Evolutionary conservation across 2,797 vertebrate species (phyloP), one percentile per base, ranked within the genome.

Genomic region (Lacerta agilis): DNA sequence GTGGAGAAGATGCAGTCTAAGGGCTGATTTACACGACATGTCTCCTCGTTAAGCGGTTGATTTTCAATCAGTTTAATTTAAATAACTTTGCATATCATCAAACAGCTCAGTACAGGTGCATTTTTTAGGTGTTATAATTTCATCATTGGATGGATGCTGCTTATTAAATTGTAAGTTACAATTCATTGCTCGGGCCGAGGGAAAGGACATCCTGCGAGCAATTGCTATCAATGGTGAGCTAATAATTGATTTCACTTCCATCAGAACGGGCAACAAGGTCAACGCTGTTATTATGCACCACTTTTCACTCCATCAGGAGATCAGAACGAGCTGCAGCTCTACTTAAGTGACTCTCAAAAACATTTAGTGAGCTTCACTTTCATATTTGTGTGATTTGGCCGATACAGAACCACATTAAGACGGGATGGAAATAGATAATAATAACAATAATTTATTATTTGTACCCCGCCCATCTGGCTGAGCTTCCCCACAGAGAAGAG

Each of bases 321-420:
- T 77, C 18, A 43, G 41, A 82, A 85, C 55, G 5, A 81, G 64
- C 45, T 25, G 38, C 36, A 81, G 33, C 41, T 87, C 41, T 55
- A 38, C 72, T 76, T 80, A 87, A 76, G 61, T 67, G 85, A 85
- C 8, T 73, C n/a, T 25, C 41, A 58, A 61, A 82, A 86, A 79
- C 67, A 78, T 73, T 78, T 71, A 72, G 29, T 23, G 82, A 81
- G 82, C 45, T 36, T 43, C 80, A 20, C 49, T 83, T 76, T 84
- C 75, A 66, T 79, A 77, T 66, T 82, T 67, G 72, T 49, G 75
- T 79, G 58, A 77, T n/a, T 75, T 71, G 45, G 43, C 71, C 38
- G 20, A 27, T 18, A 23, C 36, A 33, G 61, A 76, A 38, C 33
- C 25, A 64, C 55, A 75, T 82, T 81, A 82, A 66, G n/a, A 9